Conservation (phyloP, 2,113 vertebrate species). For the Carassius carassius region DNA sequence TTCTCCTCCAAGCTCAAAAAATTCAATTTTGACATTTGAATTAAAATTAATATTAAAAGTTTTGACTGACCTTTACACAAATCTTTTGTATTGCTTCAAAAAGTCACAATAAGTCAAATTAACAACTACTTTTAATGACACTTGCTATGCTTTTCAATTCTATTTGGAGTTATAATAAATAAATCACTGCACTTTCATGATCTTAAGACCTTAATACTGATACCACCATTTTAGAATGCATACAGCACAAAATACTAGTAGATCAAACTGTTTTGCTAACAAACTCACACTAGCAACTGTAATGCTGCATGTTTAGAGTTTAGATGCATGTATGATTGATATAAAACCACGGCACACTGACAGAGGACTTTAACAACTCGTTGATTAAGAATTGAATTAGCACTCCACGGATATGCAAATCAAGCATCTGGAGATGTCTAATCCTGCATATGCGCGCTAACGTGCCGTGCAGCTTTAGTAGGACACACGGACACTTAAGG, state of each 20-base stretch:
- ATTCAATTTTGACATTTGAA: neutral
- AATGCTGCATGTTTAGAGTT: neutral
- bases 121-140: neutral
- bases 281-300: neutral
- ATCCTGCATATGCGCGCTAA: slow-evolving; percentile 53
- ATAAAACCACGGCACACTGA: slow-evolving; percentile 59
- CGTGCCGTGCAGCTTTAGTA: slow-evolving; percentile 8
- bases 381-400: slow-evolving; percentile 72
- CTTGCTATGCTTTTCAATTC: neutral
- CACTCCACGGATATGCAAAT: slow-evolving; percentile 71
- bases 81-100: neutral
- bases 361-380: slow-evolving; percentile 65
- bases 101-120: neutral
- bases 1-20: neutral
- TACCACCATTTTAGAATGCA: neutral
- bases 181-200: neutral
- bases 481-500: slow-evolving; percentile 19
- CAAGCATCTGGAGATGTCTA: slow-evolving; percentile 63
- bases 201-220: neutral
- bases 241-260: neutral
- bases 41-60: neutral
- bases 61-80: neutral
- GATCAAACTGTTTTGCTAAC: neutral
- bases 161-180: neutral
- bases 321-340: neutral